phyloP scores from a whole-genome alignment of 2,797 vertebrate species.

The Anniella stebbinsi region DNA sequence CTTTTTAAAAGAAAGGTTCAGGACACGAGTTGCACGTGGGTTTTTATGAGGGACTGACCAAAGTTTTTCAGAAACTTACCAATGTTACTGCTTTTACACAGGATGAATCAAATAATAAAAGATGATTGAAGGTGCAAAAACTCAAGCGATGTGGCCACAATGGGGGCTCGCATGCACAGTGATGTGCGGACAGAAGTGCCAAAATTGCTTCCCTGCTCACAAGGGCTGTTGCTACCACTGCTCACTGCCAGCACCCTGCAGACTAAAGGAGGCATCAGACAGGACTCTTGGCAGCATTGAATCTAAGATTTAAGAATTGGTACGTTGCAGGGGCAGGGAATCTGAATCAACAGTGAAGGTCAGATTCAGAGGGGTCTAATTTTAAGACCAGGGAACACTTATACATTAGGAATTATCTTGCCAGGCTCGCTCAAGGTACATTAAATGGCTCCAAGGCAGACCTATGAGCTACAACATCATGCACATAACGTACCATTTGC shows the following conservation, averaged over 20 bases:
- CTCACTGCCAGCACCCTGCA: too few relatives aligned
- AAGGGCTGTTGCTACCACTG: background rate
- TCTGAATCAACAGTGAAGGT: background rate
- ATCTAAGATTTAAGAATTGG: background rate
- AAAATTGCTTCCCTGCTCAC: background rate
- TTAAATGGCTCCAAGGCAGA: background rate
- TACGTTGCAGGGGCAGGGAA: background rate
- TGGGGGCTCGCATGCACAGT: background rate
- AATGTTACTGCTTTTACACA: slow-evolving; percentile 31
- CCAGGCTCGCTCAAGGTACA: background rate
- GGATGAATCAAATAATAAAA: background rate
- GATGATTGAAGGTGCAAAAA: background rate
- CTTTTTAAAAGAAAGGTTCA: slow-evolving; percentile 24
- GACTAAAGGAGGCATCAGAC: too few relatives aligned
- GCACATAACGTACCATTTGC: too few relatives aligned
- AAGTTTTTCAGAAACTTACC: slow-evolving; percentile 39
- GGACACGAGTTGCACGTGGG: slow-evolving; percentile 10
- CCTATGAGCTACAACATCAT: background rate
- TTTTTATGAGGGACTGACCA: slow-evolving; percentile 37
- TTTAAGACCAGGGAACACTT: background rate
- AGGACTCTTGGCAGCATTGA: background rate
- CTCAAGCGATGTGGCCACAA: background rate
- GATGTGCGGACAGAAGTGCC: too few relatives aligned
- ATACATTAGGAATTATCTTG: background rate
- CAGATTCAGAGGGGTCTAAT: background rate